A percentile compares a stretch with the other conserved stretches of the same genome.
Evolutionary conservation across 2,113 vertebrate species (phyloP).

Genomic region (Arizona elegans): DNA sequence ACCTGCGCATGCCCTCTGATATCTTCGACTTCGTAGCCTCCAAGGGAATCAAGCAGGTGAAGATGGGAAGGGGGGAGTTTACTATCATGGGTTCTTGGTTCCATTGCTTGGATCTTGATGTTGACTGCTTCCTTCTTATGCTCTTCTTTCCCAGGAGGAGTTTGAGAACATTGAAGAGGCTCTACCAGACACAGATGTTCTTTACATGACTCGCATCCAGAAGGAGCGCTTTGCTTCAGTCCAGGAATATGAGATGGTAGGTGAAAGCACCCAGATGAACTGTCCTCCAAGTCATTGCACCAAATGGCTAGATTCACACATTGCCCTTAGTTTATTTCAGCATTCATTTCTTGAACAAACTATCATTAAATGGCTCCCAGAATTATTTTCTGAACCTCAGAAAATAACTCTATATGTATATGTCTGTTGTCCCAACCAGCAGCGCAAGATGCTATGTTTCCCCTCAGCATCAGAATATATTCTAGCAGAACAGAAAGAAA

Average conservation of each 20-base stretch:
- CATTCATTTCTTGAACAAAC: not conserved
- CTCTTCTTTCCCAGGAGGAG: slow-evolving; percentile 78
- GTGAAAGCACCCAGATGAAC: slow-evolving; percentile 39
- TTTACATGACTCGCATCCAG: slow-evolving; percentile 97
- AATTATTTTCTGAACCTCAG: not conserved
- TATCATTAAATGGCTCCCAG: not conserved
- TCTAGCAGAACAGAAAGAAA: no score
- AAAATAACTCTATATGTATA: not conserved
- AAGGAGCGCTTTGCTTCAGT: slow-evolving; percentile 85
- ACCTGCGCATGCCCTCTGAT: slow-evolving; percentile 85
- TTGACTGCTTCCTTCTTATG: accelerated
- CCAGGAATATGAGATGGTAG: slow-evolving; percentile 86
- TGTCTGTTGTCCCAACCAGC: not conserved
- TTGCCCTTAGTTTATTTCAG: not conserved
- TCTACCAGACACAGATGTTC: slow-evolving; percentile 87
- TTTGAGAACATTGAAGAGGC: slow-evolving; percentile 93
- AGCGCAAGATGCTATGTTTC: not conserved
- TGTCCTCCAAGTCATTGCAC: not conserved
- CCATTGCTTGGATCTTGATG: accelerated
- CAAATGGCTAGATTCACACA: not conserved
- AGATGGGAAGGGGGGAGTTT: not conserved
- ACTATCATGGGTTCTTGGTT: not conserved
- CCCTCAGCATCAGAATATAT: not conserved
- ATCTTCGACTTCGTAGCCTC: slow-evolving; percentile 88
- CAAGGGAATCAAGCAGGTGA: slow-evolving; percentile 91